A percentile compares a stretch with the other conserved stretches of the same genome.
Conservation (phyloP, 2,797 vertebrate genomes). For the Adelosebastes latens region DNA sequence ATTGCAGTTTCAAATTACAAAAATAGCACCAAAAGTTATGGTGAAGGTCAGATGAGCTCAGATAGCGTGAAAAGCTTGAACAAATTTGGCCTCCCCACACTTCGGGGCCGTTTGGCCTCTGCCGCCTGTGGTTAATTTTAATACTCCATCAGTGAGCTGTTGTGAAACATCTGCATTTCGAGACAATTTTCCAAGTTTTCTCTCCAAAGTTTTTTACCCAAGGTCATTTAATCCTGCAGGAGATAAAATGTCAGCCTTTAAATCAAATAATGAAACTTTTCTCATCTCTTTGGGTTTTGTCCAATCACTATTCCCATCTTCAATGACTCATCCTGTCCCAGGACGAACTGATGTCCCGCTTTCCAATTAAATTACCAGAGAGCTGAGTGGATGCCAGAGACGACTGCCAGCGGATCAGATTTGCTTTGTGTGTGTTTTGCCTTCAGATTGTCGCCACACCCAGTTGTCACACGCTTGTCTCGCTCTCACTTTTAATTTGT, state of each 20-base stretch:
- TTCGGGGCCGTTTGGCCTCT: neutral
- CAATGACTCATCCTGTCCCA: slow-evolving; percentile 28
- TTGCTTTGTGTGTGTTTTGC: neutral
- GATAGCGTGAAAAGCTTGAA: slow-evolving; percentile 16
- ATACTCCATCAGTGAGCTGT: neutral
- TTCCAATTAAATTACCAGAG: slow-evolving; percentile 40
- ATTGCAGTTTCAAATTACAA: neutral
- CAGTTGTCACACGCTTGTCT: neutral
- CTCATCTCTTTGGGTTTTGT: slow-evolving; percentile 3
- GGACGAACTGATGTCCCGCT: slow-evolving; percentile 10
- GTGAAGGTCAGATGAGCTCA: slow-evolving; percentile 1
- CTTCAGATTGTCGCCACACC: neutral
- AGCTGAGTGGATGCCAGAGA: slow-evolving; percentile 28
- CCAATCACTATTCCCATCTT: slow-evolving; percentile 28
- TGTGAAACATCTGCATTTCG: slow-evolving; percentile 2
- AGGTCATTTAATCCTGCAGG: slow-evolving; percentile 10
- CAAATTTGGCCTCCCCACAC: slow-evolving; percentile 9
- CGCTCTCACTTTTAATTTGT: too few species aligned
- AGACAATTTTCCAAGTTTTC: slow-evolving; percentile 3
- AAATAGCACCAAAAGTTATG: slow-evolving; percentile 6
- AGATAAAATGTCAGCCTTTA: neutral
- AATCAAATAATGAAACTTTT: slow-evolving; percentile 4
- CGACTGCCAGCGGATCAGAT: slow-evolving; percentile 5
- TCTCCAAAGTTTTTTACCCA: neutral
- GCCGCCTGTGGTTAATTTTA: slow-evolving; percentile 11